Conservation (phyloP, 2,797 vertebrate species). For the Hydrolagus colliei region DNA sequence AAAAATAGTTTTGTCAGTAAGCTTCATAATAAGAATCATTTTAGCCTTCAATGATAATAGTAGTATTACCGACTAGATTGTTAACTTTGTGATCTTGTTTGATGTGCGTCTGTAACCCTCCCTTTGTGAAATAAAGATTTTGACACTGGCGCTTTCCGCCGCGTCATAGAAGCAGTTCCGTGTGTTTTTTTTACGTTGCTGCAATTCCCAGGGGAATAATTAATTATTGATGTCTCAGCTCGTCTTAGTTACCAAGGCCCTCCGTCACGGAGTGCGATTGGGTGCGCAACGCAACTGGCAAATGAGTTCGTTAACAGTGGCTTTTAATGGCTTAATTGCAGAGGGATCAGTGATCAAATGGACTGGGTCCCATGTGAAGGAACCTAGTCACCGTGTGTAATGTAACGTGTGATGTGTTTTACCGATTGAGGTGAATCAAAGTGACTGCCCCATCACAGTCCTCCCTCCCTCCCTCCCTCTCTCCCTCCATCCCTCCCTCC, state of each 20-base stretch:
- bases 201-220: conserved; percentile 62
- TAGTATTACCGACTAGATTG: too few relatives aligned
- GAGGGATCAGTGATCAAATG: conserved; percentile 37
- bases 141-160: not conserved
- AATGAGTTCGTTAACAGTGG: conserved; percentile 48
- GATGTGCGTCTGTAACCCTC: not conserved
- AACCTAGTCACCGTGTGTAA: not conserved
- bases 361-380: conserved; percentile 36
- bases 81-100: not conserved
- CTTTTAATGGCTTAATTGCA: conserved; percentile 46
- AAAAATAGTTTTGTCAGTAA: too few relatives aligned
- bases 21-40: too few relatives aligned
- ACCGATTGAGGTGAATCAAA: not conserved
- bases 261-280: conserved; percentile 43
- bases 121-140: conserved; percentile 19
- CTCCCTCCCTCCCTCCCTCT: not conserved
- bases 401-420: not conserved
- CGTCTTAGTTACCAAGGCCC: conserved; percentile 47
- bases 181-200: conserved; percentile 39
- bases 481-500: too few relatives aligned
- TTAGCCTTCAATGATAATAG: too few relatives aligned
- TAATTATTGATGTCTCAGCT: conserved; percentile 51
- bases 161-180: not conserved
- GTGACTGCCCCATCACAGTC: not conserved
- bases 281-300: conserved; percentile 46